Conservation (phyloP, 2,113 vertebrate genomes). For the Scortum barcoo region DNA sequence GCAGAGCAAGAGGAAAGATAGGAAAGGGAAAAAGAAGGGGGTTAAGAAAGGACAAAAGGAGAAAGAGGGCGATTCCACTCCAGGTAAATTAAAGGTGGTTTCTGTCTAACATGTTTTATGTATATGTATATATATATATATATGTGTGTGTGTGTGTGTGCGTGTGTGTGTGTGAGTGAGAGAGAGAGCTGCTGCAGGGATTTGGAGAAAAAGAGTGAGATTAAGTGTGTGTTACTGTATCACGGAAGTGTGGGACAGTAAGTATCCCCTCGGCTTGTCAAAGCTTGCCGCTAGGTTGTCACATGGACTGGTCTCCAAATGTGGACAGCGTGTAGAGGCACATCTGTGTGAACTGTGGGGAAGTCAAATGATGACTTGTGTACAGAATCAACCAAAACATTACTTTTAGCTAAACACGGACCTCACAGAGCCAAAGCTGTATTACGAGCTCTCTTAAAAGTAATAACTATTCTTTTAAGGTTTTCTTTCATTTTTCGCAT, state of each 20-base stretch:
- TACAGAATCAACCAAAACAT: slow-evolving; percentile 1
- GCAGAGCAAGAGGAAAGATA: slow-evolving; percentile 81
- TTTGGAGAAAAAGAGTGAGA: slow-evolving; percentile 39
- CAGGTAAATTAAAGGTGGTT: slow-evolving; percentile 77
- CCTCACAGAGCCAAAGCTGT: slow-evolving; percentile 19
- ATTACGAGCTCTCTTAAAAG: slow-evolving; percentile 19
- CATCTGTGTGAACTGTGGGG: slow-evolving; percentile 63
- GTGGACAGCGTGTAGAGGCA: slow-evolving; percentile 70
- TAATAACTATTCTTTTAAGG: neutral
- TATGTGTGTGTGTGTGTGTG: neutral
- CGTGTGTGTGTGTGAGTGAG: neutral
- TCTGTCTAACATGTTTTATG: slow-evolving; percentile 39
- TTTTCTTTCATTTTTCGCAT: neutral
- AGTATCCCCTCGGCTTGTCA: slow-evolving; percentile 77
- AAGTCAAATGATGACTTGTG: slow-evolving; percentile 49
- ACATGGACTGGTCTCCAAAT: slow-evolving; percentile 69
- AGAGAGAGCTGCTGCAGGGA: slow-evolving; percentile 34
- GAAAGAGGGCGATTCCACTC: slow-evolving; percentile 67
- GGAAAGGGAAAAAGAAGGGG: slow-evolving; percentile 80
- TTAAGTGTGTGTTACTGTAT: slow-evolving; percentile 45
- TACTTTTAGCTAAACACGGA: slow-evolving; percentile 1
- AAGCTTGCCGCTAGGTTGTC: slow-evolving; percentile 77
- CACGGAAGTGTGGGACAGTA: slow-evolving; percentile 58
- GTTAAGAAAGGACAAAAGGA: slow-evolving; percentile 78
- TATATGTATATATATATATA: slow-evolving; percentile 13